A percentile compares a stretch with the other conserved stretches of the same genome.
Conservation (phyloP, 2,113 vertebrate species). For the Drymodes brunneopygia region DNA sequence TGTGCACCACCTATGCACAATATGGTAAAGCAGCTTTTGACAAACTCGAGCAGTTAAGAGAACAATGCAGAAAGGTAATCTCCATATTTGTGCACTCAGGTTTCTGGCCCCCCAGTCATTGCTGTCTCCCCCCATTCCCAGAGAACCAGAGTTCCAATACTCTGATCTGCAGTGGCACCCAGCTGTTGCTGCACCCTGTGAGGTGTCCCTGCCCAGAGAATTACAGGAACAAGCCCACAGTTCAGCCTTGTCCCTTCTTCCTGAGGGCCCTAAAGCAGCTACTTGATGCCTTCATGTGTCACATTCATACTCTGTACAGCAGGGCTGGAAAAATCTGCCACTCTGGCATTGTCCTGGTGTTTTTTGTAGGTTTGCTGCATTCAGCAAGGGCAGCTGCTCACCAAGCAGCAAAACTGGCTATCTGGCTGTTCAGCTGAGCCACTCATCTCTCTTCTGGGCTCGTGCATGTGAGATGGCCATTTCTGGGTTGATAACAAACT, state of each 20-base stretch:
- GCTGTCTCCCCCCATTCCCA: not conserved
- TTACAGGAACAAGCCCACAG: not conserved
- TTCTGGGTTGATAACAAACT: not conserved
- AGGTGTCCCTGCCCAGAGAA: not conserved
- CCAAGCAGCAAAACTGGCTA: not conserved
- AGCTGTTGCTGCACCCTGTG: not conserved
- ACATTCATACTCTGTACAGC: not conserved
- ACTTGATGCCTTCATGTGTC: not conserved
- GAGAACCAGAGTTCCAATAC: not conserved
- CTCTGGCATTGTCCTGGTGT: not conserved
- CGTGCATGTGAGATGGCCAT: not conserved
- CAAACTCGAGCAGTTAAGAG: not conserved
- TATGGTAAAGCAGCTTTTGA: not conserved
- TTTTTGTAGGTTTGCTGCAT: not conserved
- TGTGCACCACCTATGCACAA: slow-evolving; percentile 1
- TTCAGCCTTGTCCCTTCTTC: not conserved
- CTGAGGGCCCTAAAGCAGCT: not conserved
- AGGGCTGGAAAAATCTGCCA: not conserved
- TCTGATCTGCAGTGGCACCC: not conserved
- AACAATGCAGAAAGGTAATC: not conserved
- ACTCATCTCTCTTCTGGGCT: not conserved
- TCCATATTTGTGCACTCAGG: not conserved
- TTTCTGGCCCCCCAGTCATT: not conserved
- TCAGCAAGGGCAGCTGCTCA: slow-evolving; percentile 2
- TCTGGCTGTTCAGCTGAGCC: not conserved